Evolutionary conservation across 2,797 vertebrate genomes (phyloP), one percentile per base, ranked within the genome.

Genomic region (Coilia nasus): DNA sequence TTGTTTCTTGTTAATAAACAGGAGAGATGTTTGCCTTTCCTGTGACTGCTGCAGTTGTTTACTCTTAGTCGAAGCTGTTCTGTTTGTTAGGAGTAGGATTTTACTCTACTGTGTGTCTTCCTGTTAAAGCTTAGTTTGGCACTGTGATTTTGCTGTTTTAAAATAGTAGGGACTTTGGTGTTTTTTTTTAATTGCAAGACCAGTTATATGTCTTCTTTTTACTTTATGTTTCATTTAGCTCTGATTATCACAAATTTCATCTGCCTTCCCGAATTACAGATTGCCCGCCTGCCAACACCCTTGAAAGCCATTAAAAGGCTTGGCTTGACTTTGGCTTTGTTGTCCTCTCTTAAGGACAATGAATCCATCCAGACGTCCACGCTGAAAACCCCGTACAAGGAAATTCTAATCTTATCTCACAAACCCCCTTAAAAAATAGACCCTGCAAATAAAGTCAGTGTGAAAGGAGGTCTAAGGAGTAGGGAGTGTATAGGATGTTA

Each of bases 271-370:
- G 19, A 81, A 12, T 78, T 31, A 84, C 87, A 81, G 0, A 21
- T 81, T 71, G 85, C 82, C 6, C 81, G 81, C 81, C 6, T 81
- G 81, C 75, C 9, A 15, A 17, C 83, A 46, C 41, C 59, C 56
- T 46, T 64, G 31, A 64, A 44, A 44, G 57, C 57, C 35, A 64
- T 60, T 60, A 21, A 64, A 46, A 78, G 31, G 11, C 35, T 54
- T 54, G 50, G 50, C 50, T 54, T 54, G 50, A 78, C 31, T 78
- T 78, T 78, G 41, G 71, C 71, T 44, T 17, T 41, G 6, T 78
- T 78, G 31, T 78, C 71, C 17, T 7, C 31, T 41, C 19, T 6
- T 35, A 19, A 44, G 71, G 71, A 78, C 35, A 78, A 78, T 78
- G 71, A 41, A 78, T 41, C 41, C 31, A 78, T 44, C 35, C 19